Percentiles rank a stretch among this genome's conserved stretches.
These are phyloP conservation scores for Agrotis segetum DNA, from an alignment of 2,888 invertebrate species.

Conservation along the genomic window DNA sequence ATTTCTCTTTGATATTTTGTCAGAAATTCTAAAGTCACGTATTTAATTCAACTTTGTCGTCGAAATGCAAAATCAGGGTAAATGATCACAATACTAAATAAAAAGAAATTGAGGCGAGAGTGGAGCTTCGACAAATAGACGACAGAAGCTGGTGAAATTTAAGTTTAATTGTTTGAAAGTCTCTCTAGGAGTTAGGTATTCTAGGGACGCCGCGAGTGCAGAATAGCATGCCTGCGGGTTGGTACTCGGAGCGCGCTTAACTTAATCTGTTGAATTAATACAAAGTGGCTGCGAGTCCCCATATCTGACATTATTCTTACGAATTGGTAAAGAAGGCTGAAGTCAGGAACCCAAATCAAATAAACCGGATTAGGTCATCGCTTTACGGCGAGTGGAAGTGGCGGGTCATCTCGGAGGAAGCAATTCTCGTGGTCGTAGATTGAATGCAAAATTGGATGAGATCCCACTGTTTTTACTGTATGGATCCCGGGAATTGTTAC, in stretches of 20 bases:
- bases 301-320: slow-evolving; percentile 78
- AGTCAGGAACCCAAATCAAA: slow-evolving; percentile 88
- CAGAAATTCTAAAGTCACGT: slow-evolving; percentile 72
- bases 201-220: slow-evolving; percentile 17
- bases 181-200: slow-evolving; percentile 36
- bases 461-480: slow-evolving; percentile 88
- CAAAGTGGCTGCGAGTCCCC: slow-evolving; percentile 59
- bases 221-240: slow-evolving; percentile 36
- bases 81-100: slow-evolving; percentile 52
- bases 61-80: slow-evolving; percentile 60
- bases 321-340: slow-evolving; percentile 85
- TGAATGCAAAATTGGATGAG: slow-evolving; percentile 91
- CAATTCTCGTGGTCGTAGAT: slow-evolving; percentile 90
- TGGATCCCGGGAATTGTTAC: slow-evolving; percentile 82
- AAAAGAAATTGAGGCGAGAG: slow-evolving; percentile 39
- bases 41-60: slow-evolving; percentile 67
- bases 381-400: slow-evolving; percentile 88
- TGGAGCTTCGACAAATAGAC: slow-evolving; percentile 32
- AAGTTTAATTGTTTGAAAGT: slow-evolving; percentile 47
- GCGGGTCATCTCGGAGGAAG: slow-evolving; percentile 89
- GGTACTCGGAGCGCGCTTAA: slow-evolving; percentile 15
- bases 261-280: slow-evolving; percentile 53
- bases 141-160: slow-evolving; percentile 30
- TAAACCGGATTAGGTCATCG: slow-evolving; percentile 90
- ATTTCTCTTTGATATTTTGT: slow-evolving; percentile 71